Evolutionary conservation across 2,888 invertebrate species (phyloP), one percentile per base, ranked within the genome.

Genomic region (Chelonus formosanus): DNA sequence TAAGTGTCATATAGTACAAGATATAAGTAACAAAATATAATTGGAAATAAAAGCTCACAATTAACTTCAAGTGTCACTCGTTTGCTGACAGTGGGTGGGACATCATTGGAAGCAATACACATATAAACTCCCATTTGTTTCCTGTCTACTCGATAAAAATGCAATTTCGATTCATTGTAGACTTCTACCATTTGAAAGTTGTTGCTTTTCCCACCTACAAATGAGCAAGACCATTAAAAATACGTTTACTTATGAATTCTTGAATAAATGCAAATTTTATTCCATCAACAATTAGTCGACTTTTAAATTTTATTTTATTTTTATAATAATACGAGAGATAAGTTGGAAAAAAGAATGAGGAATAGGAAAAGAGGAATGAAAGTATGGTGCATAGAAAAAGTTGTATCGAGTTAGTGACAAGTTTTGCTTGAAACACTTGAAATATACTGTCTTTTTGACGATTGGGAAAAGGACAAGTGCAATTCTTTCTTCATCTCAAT

Each of bases 101-200:
- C 95, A 83, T 95, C 94, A 83, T 96, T 96, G 79, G 92, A 92
- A 8, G 96, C 96, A 78, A 95, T 95, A 86, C 96, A 96, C 76
- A 96, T 89, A 84, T 95, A 96, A 40, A 93, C 91, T 45, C 95
- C 96, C 92, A 95, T 96, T 87, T 96, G 96, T 76, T 92, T 89
- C 60, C 96, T 87, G 80, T 95, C 94, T 76, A 96, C 89, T 70
- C 93, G 90, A 86, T 92, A 88, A 77, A 96, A 89, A 72, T 90
- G 87, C 75, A 94, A 84, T 68, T 88, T 86, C 70, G 91, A 90
- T 71, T 95, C 95, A 75, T 91, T 92, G 85, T 90, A 92, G 67
- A 90, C 91, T 77, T 92, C 92, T 2, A 58, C 62, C 5, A 7
- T 53, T 8, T 67, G 57, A 10, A 67, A 67, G 35, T 58, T 62